Base-by-base conservation (phyloP, 2,888 invertebrate species). In the Trichopoda pennipes region DNA sequence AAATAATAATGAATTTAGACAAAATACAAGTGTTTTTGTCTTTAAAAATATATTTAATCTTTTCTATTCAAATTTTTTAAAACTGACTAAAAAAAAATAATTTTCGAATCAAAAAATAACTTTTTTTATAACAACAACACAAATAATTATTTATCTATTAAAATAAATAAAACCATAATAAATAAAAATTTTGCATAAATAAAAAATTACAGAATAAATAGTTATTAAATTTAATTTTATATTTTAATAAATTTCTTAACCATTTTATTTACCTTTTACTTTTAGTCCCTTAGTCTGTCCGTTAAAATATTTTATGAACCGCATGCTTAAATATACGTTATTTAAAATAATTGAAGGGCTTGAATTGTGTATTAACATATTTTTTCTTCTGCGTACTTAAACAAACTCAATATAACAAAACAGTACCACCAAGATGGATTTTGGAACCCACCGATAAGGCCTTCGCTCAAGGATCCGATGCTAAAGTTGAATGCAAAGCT, bases 391-490 rank as follows among this genome's bases (percentile, higher is more conserved):
- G n/a, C 21, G 51, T 66, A n/a, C n/a, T 49, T 66, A 21, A 7
- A 47, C 2, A 16, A n/a, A 63, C 42, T 68, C 51, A 68, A 47
- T 21, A 82, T 78, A 85, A 58, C 61, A 83, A 81, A 86, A 89
- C 88, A 98, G 98, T 98, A 89, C 98, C 98, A 88, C 98, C 98
- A 84, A 96, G 97, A 92, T 98, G 98, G 98, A 97, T 97, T 92
- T 93, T 97, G 88, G 97, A 97, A 92, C 98, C 98, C 73, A 97
- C 97, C 89, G 97, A 98, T 91, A 97, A 97, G 93, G 97, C 97
- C 88, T 97, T 97, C 92, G 97, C 97, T 85, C 97, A 97, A 92
- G 97, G 97, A 86, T 97, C 97, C 86, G 96, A 97, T 91, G 97
- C 97, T 86, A 95, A 96, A 90, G 96, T 98, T 88, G 97, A 98